Base-by-base conservation (phyloP, 1,140 invertebrate species). In the Platorchestia sp. region DNA sequence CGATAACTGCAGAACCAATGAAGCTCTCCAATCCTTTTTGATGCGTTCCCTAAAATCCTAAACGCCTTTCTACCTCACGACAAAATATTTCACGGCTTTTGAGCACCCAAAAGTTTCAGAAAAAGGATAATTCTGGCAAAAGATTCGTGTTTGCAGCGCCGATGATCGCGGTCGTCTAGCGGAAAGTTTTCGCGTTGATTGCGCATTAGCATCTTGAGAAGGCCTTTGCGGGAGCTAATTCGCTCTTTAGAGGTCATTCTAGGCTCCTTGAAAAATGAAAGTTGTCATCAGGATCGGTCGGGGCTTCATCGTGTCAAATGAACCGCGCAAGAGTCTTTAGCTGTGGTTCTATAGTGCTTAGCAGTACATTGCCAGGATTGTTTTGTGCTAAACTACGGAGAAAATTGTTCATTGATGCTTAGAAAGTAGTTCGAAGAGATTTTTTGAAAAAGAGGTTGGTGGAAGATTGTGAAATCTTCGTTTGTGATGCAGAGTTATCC, bases 191-290 rank as follows among this genome's bases (percentile, higher is more conserved):
- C 41, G 5, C 44, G 5, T 45, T 90, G 87, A 90, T 90, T 90
- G 87, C 87, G 44, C 87, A 90, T 90, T 90, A 90, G 87, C 87
- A 90, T 90, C 87, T 90, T 90, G 87, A 90, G 87, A 90, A 90
- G 87, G 87, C 44, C 41, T 90, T 90, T 90, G 44, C 41, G 41
- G 87, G 41, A 42, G 87, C 87, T 90, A 90, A 90, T 90, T 90
- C 44, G 87, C 87, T 42, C 87, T 45, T 90, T 90, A 44, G 87
- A 75, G 59, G 59, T 75, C 59, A 75, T 75, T 75, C 59, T 75
- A 10, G 14, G 10, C 59, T 75, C 36, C 59, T 75, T 75, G 59
- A 75, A 75, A 75, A 75, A 36, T 75, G 27, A 75, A 75, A 75
- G 59, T 75, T 75, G 59, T 75, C 59, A 36, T 75, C 59, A 75